phyloP scores from a whole-genome alignment of 2,797 vertebrate genomes.

The Psittacula echo region DNA sequence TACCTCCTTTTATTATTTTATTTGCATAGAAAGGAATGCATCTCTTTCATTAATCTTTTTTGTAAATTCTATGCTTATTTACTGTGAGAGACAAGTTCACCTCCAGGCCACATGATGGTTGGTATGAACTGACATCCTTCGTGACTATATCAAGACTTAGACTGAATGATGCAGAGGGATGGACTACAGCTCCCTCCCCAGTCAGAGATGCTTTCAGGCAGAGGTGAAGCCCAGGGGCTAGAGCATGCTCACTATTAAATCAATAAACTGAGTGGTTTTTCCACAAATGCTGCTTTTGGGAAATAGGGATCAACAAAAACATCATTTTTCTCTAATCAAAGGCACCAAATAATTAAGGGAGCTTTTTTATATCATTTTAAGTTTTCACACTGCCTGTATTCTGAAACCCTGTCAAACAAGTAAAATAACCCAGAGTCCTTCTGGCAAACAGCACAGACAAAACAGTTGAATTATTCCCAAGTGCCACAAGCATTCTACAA shows the following conservation, averaged over 20 bases:
- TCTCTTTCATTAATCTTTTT: neutral
- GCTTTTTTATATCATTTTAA: neutral
- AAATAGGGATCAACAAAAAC: neutral
- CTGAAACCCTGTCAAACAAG: neutral
- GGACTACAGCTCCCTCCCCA: neutral
- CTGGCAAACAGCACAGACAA: neutral
- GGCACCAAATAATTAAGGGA: neutral
- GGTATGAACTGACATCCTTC: neutral
- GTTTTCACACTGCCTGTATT: neutral
- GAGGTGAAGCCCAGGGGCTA: neutral
- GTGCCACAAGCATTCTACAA: neutral
- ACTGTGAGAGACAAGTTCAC: neutral
- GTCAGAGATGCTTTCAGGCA: neutral
- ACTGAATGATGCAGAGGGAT: neutral
- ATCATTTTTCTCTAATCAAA: neutral
- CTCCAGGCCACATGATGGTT: neutral
- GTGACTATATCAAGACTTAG: neutral
- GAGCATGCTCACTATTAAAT: neutral
- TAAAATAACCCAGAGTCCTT: neutral
- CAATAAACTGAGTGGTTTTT: neutral
- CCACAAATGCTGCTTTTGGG: neutral
- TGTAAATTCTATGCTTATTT: neutral
- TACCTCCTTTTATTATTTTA: neutral
- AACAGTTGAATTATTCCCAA: neutral
- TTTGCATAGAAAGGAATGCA: neutral